Evolutionary conservation across 2,888 invertebrate genomes (phyloP), one percentile per base, ranked within the genome.

Genomic region (Lepidochitona cinerea): DNA sequence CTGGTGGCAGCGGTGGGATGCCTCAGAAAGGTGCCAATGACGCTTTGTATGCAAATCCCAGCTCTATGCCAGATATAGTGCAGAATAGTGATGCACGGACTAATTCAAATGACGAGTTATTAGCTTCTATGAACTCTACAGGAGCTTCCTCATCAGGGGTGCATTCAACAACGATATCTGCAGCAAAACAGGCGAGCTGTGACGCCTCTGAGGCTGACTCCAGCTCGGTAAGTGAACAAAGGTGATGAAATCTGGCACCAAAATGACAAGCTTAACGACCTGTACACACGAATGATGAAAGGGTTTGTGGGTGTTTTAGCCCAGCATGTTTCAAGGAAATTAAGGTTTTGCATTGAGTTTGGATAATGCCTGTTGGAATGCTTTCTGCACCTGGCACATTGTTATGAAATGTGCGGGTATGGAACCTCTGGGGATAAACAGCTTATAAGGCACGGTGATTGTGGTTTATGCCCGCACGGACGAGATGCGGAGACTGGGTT

Each of bases 151-250:
- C 41, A 12, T 9, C 41, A 12, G 41, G 9, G n/a, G 49, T 1
- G 18, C 49, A 49, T n/a, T n/a, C 7, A 23, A 49, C 49, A 5
- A 49, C 49, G 7, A 59, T 32, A 32, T 14, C 26, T 14, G 71
- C 79, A 67, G 74, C 53, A 69, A 74, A 71, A 70, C 74, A 79
- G 74, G 66, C 74, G 66, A 71, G 76, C 75, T 72, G 79, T 75
- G 72, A 78, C 76, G 76, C 73, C 52, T 65, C 79, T 64, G 81
- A 83, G 68, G 77, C 79, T 67, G 82, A 83, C 70, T 77, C 78
- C 70, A 80, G 79, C 71, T 81, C 79, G 82, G 85, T 84, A 85
- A 85, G 84, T 83, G 72, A 66, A 71, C 64, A 74, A 73, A 77
- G 77, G 72, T 79, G 77, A 79, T 77, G 73, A 64, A 37, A 53